Evolutionary conservation across 2,888 invertebrate genomes (phyloP), one percentile per base, ranked within the genome.

Genomic region (Drosophila emarginata): DNA sequence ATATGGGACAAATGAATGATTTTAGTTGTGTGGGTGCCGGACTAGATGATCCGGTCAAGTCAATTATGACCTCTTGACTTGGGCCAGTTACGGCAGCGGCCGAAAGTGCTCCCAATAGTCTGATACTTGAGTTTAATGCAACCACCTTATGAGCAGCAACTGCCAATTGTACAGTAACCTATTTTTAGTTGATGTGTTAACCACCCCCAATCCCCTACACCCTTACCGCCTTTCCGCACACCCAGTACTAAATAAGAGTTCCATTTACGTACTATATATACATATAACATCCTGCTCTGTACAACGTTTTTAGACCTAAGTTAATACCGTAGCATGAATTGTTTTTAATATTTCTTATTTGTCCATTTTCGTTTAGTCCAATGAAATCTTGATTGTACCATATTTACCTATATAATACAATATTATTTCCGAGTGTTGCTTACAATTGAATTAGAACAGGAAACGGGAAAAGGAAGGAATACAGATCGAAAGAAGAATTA

Each of bases 41-140:
- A 60, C 88, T 93, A 51, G 93, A 93, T 73, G 93, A 93, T 81
- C 93, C 93, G 32, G 93, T 93, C 37, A 92, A 93, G 75, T 93
- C 93, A 67, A 93, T 93, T 76, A 91, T 93, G 87, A 92, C 92
- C 59, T 92, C 92, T 88, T 92, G 92, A 92, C 92, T 82, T 86
- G 88, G 90, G 75, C 86, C 63, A 51, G 14, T 64, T 21, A 53
- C 62, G 14, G 56, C 52, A 36, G 63, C 54, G 15, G 14, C 64
- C 39, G 67, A 77, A 26, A 65, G 72, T 39, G 61, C 77, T 57
- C 67, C 69, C 57, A 90, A 89, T 66, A 85, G 90, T 64, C 75
- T 90, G 60, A 85, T 90, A 64, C 74, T 90, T 72, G 90, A 90
- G 78, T 90, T 89, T 61, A 90, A 90, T 78, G 81, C 90, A 54